Evolutionary conservation across 2,113 vertebrate species (phyloP).

Genomic region (Oryzias celebensis): DNA sequence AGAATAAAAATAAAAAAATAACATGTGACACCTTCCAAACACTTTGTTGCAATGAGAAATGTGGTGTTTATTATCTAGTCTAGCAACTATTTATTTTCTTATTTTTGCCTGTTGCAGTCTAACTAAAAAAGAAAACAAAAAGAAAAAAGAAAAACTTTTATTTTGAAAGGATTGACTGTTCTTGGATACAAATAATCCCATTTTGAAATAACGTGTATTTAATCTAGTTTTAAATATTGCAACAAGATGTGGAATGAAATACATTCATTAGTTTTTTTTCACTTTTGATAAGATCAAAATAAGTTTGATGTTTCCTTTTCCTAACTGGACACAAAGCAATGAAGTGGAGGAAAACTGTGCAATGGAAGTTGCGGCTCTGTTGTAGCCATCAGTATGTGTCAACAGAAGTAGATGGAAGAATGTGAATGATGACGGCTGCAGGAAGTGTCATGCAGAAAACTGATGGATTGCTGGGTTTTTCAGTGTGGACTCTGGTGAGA

Average conservation of each 20-base stretch:
- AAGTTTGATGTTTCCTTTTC: no score
- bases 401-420: slow-evolving; percentile 35
- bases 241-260: slow-evolving; percentile 53
- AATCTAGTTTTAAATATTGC: slow-evolving; percentile 35
- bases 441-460: slow-evolving; percentile 25
- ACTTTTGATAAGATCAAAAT: no score
- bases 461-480: slow-evolving; percentile 28
- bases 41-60: slow-evolving; percentile 30
- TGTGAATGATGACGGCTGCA: slow-evolving; percentile 34
- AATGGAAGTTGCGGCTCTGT: slow-evolving; percentile 23
- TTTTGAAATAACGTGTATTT: slow-evolving; percentile 30
- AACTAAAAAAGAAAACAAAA: no score
- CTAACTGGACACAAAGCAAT: slow-evolving; percentile 23
- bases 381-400: slow-evolving; percentile 13
- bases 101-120: no score
- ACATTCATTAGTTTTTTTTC: slow-evolving; percentile 50
- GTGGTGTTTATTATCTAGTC: not conserved
- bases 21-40: slow-evolving; percentile 13
- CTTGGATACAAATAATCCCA: slow-evolving; percentile 40
- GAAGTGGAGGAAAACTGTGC: slow-evolving; percentile 27
- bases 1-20: not conserved
- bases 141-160: no score
- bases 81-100: no score
- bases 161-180: slow-evolving; percentile 6
- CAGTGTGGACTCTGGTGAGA: slow-evolving; percentile 9